These are phyloP conservation scores for Penaeus indicus DNA, from an alignment of 1,140 invertebrate genomes.

Conservation along the genomic window DNA sequence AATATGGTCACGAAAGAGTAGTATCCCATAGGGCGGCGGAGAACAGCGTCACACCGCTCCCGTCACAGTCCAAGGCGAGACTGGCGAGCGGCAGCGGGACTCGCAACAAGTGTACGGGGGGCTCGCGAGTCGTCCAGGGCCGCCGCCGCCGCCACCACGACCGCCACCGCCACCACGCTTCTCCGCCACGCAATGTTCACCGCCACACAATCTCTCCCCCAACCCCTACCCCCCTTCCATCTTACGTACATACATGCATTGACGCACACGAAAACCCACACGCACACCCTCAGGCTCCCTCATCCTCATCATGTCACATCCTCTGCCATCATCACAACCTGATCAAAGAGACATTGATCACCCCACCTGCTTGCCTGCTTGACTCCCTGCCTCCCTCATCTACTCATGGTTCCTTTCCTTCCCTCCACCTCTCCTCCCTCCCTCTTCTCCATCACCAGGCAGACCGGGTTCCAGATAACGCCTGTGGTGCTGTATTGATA, in stretches of 20 bases:
- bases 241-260: no score
- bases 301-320: no score
- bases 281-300: no score
- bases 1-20: not conserved
- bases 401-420: not conserved
- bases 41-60: slow-evolving; percentile 31
- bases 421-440: slow-evolving; percentile 21
- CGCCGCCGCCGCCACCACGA: slow-evolving; percentile 31
- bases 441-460: not conserved
- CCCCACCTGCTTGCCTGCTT: not conserved
- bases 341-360: no score
- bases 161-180: slow-evolving; percentile 29
- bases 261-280: no score
- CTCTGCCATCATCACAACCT: no score
- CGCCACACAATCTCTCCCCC: not conserved
- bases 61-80: slow-evolving; percentile 46
- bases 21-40: slow-evolving; percentile 33
- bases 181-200: not conserved
- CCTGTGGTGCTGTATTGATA: no score
- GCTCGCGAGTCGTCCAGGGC: slow-evolving; percentile 36
- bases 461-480: not conserved
- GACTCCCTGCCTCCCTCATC: not conserved
- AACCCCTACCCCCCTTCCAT: not conserved
- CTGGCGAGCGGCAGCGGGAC: slow-evolving; percentile 37
- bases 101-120: slow-evolving; percentile 51